Evolutionary conservation across 1,140 invertebrate genomes (phyloP), one percentile per base, ranked within the genome.

Genomic region (Pemphigus obesinymphae): DNA sequence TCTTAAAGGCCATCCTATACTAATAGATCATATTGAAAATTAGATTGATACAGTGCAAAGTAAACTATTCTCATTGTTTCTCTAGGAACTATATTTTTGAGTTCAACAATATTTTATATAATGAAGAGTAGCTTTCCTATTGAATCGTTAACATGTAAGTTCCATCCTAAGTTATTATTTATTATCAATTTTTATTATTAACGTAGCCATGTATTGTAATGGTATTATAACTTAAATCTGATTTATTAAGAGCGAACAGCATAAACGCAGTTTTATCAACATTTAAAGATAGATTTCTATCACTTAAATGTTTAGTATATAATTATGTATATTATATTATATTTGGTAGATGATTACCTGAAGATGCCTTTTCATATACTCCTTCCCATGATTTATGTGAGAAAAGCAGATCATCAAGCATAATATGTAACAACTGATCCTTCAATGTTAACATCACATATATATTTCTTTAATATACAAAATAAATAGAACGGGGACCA

Each of bases 401-500:
- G 11, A 72, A 72, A 2, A 72, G 37, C 23, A 72, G 40, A 72
- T 72, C 40, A 72, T 72, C 40, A n/a, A 45, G 68, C 68, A 48
- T 45, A 72, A 23, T n/a, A n/a, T n/a, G 68, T 72, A 23, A 72
- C 40, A 15, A 72, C 48, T 11, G 20, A 43, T 13, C 55, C 76
- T 23, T 45, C 50, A 63, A 81, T 29, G 45, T 61, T 29, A 43
- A 66, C n/a, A 40, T 45, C n/a, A n/a, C n/a, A n/a, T 45, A 37
- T n/a, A 81, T 17, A 63, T 63, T 40, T 63, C 13, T 15, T 81
- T 81, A 6, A 81, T 37, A 63, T 45, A 81, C 48, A 50, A 13
- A 3, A 48, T 63, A 66, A 81, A 81, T 8, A 81, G 26, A 66
- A 68, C 26, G 5, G 78, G 78, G 45, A 40, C 78, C 4, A 81